Evolutionary conservation across 2,113 vertebrate species (phyloP).

Genomic region (Calidris pugnax): DNA sequence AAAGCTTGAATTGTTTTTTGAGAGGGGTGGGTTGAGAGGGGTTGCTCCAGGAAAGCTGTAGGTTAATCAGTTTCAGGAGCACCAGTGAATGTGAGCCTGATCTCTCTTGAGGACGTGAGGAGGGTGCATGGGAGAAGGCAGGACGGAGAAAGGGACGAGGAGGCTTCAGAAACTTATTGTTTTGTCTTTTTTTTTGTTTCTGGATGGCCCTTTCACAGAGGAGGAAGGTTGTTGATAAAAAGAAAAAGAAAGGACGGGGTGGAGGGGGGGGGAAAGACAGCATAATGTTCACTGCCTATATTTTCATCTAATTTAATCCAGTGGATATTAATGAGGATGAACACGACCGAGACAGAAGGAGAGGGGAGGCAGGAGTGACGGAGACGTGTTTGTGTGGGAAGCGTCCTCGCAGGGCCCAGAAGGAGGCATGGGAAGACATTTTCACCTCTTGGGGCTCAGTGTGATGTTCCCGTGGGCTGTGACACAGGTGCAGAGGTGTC

Average conservation of each 20-base stretch:
- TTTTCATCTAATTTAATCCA: constrained; percentile 4
- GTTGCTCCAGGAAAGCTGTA: constrained; percentile 58
- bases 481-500: background rate
- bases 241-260: background rate
- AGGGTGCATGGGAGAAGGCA: constrained; percentile 24
- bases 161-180: constrained; percentile 26
- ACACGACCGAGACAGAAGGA: background rate
- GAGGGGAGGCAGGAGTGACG: background rate
- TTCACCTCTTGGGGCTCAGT: background rate
- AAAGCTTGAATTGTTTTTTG: constrained; percentile 72
- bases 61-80: constrained; percentile 69
- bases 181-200: constrained; percentile 8
- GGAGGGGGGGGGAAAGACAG: background rate
- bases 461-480: background rate
- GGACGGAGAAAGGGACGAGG: background rate
- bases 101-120: constrained; percentile 25
- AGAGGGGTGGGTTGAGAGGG: constrained; percentile 57
- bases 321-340: background rate
- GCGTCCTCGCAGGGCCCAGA: background rate
- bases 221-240: constrained; percentile 7
- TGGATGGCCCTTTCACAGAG: constrained; percentile 33
- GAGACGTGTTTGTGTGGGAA: background rate
- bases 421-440: background rate
- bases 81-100: constrained; percentile 41
- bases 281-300: background rate